Conservation (phyloP, 53 echinoderm and acorn worm species). For the Stichopus horrens region DNA sequence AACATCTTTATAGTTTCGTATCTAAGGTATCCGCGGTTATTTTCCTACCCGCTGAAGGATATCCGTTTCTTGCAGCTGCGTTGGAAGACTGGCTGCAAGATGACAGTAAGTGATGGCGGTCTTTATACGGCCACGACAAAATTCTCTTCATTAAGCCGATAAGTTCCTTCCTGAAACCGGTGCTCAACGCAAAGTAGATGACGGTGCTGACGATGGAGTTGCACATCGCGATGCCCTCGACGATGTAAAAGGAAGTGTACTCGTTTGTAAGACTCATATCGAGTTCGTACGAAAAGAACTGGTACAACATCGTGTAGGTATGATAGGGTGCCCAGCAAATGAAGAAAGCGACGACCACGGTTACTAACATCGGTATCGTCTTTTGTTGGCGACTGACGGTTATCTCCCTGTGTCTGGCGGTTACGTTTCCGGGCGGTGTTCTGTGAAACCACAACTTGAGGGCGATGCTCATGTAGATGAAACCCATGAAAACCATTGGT, state of each 20-base stretch:
- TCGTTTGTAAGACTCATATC: constrained; percentile 24
- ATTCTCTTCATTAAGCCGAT: constrained; percentile 58
- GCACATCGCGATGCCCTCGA: constrained; percentile 88
- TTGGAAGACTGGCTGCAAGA: constrained; percentile 61
- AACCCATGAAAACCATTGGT: constrained; percentile 78
- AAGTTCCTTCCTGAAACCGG: constrained; percentile 86
- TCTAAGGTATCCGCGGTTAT: constrained; percentile 38
- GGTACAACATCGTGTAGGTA: constrained; percentile 68
- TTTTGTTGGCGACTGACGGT: constrained; percentile 93
- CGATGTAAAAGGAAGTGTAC: constrained; percentile 66
- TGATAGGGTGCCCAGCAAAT: constrained; percentile 92
- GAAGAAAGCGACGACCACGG: constrained; percentile 90
- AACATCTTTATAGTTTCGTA: constrained; percentile 7
- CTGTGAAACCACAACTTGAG: constrained; percentile 91
- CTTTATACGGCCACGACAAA: constrained; percentile 56
- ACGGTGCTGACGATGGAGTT: constrained; percentile 90
- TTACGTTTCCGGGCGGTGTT: constrained; percentile 82
- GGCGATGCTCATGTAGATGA: constrained; percentile 85
- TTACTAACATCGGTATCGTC: constrained; percentile 95
- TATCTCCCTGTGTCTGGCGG: constrained; percentile 86
- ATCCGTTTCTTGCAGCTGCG: constrained; percentile 52
- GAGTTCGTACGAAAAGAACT: constrained; percentile 55
- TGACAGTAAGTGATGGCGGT: constrained; percentile 39
- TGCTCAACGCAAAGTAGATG: constrained; percentile 86
- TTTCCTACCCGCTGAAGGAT: constrained; percentile 42